Base-by-base conservation (phyloP, 2,113 vertebrate genomes). In the Seriola rivoliana region DNA sequence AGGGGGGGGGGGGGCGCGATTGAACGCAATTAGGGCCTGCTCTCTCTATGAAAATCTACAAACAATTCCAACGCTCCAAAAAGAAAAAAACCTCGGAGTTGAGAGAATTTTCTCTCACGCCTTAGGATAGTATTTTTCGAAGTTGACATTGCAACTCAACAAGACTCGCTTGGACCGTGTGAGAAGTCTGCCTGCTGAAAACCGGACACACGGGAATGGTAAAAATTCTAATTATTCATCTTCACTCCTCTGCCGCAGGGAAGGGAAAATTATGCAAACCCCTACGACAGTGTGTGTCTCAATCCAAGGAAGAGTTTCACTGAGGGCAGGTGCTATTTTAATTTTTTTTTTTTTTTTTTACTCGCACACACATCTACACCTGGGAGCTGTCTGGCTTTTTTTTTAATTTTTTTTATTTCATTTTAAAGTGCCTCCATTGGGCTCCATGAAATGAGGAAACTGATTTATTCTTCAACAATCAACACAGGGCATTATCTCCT, bases 11-110 rank as follows among this genome's bases (percentile, higher is more conserved):
- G 29, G 88, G 85, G 86, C 81, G 48, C 63, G 88, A 94, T 95
- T 93, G 92, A 95, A 95, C 87, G 87, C 90, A 94, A 95, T 95
- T 93, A 94, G 87, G 59, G 29, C 2, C 14, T 0, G 38, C 57
- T 59, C 90, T 83, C 66, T 82, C 55, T 69, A 38, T 58, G 68
- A 88, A 88, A 87, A 91, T 80, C 78, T 73, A 72, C 50, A 66
- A 89, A 81, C 75, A 78, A 80, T 81, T 82, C 78, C 52, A 50
- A 21, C 4, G 21, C 25, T 3, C 29, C 29, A 29, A 29, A 5
- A 10, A 25, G 29, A 48, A 64, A 14, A 58, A 82, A 85, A 40
- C 38, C 13, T 71, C 13, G 5, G 58, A 55, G 73, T 23, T 44
- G 0, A 25, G 74, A 10, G 9, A 36, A 34, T 38, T 1, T 0